Evolutionary conservation across 2,888 invertebrate genomes (phyloP).

Genomic region (Halictus ligatus): DNA sequence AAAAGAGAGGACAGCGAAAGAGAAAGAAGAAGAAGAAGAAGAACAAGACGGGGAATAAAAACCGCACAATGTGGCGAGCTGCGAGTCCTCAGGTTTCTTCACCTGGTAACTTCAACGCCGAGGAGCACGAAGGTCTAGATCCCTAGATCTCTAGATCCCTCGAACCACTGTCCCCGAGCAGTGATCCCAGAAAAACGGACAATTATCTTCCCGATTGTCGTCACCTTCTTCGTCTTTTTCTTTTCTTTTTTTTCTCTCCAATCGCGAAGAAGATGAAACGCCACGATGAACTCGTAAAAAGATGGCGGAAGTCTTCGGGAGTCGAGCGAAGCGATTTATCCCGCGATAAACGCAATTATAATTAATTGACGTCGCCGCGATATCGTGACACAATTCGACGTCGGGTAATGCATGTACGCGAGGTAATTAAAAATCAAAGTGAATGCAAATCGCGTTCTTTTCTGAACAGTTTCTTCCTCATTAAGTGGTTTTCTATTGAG

Average conservation of each 20-base stretch:
- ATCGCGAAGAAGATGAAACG: background rate
- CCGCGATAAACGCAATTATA: background rate
- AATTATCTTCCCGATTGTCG: background rate
- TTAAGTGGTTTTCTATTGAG: background rate
- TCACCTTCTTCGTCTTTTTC: background rate
- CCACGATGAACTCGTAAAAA: background rate
- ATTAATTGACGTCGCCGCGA: background rate
- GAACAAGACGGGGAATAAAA: conserved; percentile 17
- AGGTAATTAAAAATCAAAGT: background rate
- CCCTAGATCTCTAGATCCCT: background rate
- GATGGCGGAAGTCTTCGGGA: background rate
- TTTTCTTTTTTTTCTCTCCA: background rate
- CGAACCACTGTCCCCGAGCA: background rate
- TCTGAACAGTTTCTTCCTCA: background rate
- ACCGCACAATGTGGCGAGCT: conserved; percentile 36
- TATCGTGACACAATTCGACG: background rate
- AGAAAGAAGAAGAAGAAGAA: background rate
- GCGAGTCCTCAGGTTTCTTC: conserved; percentile 42
- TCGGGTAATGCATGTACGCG: background rate
- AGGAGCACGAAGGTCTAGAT: too few species aligned
- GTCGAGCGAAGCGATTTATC: background rate
- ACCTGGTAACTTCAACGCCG: background rate
- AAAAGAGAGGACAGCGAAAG: background rate
- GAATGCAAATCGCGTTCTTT: background rate
- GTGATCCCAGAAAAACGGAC: background rate